These are phyloP conservation scores for Phyllotreta cruciferae DNA, from an alignment of 2,888 invertebrate genomes.

Conservation along the genomic window DNA sequence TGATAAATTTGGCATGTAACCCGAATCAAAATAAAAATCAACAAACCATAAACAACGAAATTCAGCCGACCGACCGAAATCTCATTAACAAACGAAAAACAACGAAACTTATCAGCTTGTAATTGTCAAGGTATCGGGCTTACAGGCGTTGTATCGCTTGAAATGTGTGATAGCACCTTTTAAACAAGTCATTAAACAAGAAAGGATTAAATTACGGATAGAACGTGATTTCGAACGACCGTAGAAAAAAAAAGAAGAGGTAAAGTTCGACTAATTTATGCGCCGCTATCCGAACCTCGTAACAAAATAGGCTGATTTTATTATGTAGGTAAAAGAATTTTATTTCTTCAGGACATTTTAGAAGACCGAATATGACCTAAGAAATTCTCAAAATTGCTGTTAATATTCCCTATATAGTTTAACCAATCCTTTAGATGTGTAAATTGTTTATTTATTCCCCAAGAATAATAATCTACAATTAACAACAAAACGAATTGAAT, in stretches of 20 bases:
- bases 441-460: too few relatives aligned
- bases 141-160: slow-evolving; percentile 43
- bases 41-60: too few relatives aligned
- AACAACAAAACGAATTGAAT: too few relatives aligned
- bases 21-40: too few relatives aligned
- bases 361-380: not conserved
- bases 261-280: slow-evolving; percentile 40
- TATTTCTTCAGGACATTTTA: not conserved
- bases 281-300: not conserved
- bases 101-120: slow-evolving; percentile 44
- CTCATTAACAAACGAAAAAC: slow-evolving; percentile 38
- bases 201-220: slow-evolving; percentile 48
- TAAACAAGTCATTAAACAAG: slow-evolving; percentile 48
- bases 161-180: slow-evolving; percentile 43
- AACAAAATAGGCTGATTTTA: not conserved
- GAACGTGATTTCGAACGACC: slow-evolving; percentile 41
- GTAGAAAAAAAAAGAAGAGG: slow-evolving; percentile 34
- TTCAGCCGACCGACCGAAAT: too few relatives aligned
- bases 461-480: too few relatives aligned
- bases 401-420: too few relatives aligned
- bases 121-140: slow-evolving; percentile 46
- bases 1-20: too few relatives aligned
- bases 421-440: too few relatives aligned
- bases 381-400: slow-evolving; percentile 1
- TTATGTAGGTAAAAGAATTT: not conserved